Percentiles rank a stretch among this genome's conserved stretches.
phyloP scores from a whole-genome alignment of 2,797 vertebrate species.

The Silurus aristotelis region DNA sequence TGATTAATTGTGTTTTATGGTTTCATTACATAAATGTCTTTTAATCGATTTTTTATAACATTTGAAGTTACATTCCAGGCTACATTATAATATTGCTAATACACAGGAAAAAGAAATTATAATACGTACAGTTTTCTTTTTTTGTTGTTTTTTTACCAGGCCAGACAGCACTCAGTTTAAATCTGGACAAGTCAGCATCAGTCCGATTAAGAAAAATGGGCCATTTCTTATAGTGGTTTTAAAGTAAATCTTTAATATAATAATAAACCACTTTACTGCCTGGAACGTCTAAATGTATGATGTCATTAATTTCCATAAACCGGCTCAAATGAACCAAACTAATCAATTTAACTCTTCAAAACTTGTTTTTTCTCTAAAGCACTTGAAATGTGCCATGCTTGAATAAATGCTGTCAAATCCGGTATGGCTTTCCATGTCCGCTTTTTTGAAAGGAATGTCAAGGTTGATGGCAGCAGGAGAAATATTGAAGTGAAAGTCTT shows the following conservation, averaged over 20 bases:
- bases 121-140: neutral
- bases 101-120: neutral
- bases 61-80: neutral
- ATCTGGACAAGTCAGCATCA: neutral
- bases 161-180: neutral
- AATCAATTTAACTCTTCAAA: neutral
- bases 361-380: neutral
- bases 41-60: neutral
- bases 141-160: neutral
- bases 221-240: neutral
- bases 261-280: too few species aligned
- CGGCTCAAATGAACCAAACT: neutral
- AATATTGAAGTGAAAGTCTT: slow-evolving; percentile 43
- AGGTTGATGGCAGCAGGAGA: slow-evolving; percentile 51
- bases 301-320: slow-evolving; percentile 18
- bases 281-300: neutral
- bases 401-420: too few species aligned
- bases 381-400: neutral
- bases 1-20: neutral
- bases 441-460: slow-evolving; percentile 53
- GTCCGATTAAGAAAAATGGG: neutral
- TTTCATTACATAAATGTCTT: neutral
- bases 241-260: neutral
- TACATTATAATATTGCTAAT: neutral
- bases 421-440: slow-evolving; percentile 19